A percentile compares a stretch with the other conserved stretches of the same genome.
Conservation (phyloP, 1,140 invertebrate genomes). For the Bombus terrestris region DNA sequence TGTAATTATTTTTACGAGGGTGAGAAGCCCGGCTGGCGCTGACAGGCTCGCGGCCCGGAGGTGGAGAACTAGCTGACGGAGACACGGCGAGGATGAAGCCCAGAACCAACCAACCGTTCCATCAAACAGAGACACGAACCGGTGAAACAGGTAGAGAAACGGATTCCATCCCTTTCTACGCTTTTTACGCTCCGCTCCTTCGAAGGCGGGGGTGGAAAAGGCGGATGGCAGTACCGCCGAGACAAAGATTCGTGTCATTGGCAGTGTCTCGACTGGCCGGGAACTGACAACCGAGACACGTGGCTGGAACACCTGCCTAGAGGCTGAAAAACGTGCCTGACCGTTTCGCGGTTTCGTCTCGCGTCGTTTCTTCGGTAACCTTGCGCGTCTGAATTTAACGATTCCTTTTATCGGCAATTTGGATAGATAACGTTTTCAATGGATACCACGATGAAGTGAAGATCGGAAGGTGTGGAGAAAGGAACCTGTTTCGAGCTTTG, state of each 20-base stretch:
- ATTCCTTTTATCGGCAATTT: no score
- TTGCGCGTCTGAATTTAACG: background rate
- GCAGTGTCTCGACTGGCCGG: conserved; percentile 72
- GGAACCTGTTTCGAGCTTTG: background rate
- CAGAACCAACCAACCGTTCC: conserved; percentile 45
- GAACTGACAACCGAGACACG: conserved; percentile 68
- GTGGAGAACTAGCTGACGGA: conserved; percentile 58
- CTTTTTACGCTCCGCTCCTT: conserved; percentile 42
- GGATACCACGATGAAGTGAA: background rate
- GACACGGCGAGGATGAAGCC: conserved; percentile 52
- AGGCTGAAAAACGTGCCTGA: conserved; percentile 45
- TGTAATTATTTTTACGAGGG: conserved; percentile 81
- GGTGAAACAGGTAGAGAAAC: conserved; percentile 44
- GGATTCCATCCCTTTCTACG: conserved; percentile 20
- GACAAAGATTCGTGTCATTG: conserved; percentile 80
- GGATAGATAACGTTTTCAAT: background rate
- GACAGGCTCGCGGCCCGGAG: conserved; percentile 73
- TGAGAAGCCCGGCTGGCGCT: conserved; percentile 76
- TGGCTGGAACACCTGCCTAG: conserved; percentile 58
- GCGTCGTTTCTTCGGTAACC: background rate
- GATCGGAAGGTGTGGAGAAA: background rate
- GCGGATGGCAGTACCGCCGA: conserved; percentile 42
- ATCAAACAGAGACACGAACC: conserved; percentile 50
- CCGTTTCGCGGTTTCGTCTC: background rate
- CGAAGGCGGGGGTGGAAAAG: conserved; percentile 51